Evolutionary conservation across 2,888 invertebrate genomes (phyloP).

Genomic region (Aproaerema taeniolella): DNA sequence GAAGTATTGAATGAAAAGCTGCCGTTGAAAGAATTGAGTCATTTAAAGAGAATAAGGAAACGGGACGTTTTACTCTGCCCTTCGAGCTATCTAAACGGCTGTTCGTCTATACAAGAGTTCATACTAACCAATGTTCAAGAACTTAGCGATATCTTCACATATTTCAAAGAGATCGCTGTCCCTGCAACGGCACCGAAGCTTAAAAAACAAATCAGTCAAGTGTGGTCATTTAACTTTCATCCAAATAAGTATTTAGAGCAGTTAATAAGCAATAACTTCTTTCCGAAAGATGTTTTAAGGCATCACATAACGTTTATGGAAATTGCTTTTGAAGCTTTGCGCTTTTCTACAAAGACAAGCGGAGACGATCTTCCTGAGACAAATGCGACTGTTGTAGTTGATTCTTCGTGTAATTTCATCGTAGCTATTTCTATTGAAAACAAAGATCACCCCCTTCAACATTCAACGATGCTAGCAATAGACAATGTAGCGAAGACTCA

Average conservation of each 20-base stretch:
- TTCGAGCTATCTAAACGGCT: slow-evolving; percentile 31
- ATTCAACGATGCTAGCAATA: slow-evolving; percentile 90
- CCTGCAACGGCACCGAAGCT: slow-evolving; percentile 80
- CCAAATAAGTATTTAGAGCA: slow-evolving; percentile 85
- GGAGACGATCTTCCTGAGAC: slow-evolving; percentile 26
- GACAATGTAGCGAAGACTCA: slow-evolving; percentile 91
- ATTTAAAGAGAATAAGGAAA: slow-evolving; percentile 84
- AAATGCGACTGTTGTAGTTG: slow-evolving; percentile 80
- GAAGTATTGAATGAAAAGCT: slow-evolving; percentile 73
- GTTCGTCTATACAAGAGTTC: slow-evolving; percentile 49
- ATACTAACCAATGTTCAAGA: slow-evolving; percentile 64
- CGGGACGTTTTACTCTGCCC: slow-evolving; percentile 77
- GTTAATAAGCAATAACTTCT: slow-evolving; percentile 79
- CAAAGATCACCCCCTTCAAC: slow-evolving; percentile 83
- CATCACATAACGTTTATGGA: slow-evolving; percentile 78
- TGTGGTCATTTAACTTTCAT: slow-evolving; percentile 93
- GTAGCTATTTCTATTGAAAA: slow-evolving; percentile 82
- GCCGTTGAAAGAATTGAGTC: slow-evolving; percentile 79
- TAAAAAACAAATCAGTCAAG: slow-evolving; percentile 80
- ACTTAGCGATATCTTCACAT: slow-evolving; percentile 60
- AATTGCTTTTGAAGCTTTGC: slow-evolving; percentile 74
- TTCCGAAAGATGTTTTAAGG: slow-evolving; percentile 68
- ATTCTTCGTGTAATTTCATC: slow-evolving; percentile 80
- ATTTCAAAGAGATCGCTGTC: slow-evolving; percentile 75
- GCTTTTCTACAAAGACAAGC: slow-evolving; percentile 13